Evolutionary conservation across 2,113 vertebrate species (phyloP), one percentile per base, ranked within the genome.

Genomic region (Serranochromis macrocephalus): DNA sequence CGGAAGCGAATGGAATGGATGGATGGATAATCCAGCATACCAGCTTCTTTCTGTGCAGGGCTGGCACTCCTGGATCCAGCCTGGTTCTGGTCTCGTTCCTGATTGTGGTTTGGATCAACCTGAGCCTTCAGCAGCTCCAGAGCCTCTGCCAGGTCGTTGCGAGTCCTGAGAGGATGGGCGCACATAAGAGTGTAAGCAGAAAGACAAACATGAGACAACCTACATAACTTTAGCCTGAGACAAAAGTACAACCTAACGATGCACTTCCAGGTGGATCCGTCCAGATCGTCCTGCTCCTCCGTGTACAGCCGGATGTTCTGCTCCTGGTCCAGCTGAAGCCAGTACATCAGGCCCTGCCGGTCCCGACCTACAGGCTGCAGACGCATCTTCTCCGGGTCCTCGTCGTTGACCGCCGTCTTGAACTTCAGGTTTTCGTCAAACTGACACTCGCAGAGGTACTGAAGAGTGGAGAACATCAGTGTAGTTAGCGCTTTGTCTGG

Each of bases 361-460:
- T 99, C 99, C 68, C 97, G 96, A 11, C 99, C 98, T 3, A 99
- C 95, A 3, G 99, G 98, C 94, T 98, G 98, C 21, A 99, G 94
- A 4, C 99, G 98, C 99, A 99, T 99, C 85, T 97, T 96, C 7
- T 99, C 98, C 0, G 98, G 98, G 66, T 99, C 98, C 87, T 99
- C 99, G 85, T 99, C 99, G 0, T 99, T 99, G 85, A 99, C 97
- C 9, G 96, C 96, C 24, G 96, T 98, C 94, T 99, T 99, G 91
- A 99, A 99, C 95, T 99, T 99, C 1, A 99, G 95, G 97, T 99
- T 99, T 94, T 99, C 99, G 57, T 99, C 99, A 92, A 99, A 99
- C 94, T 99, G 99, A 95, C 98, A 98, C 94, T 99, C 99, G 1
- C 98, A 99, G 89, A 99, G 97, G 94, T 98, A 99, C 99, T 99